Percentiles rank a stretch among this genome's conserved stretches.
Evolutionary conservation across 64 coral and sea anemone genomes (phyloP).

Genomic region (Hydrozoanthus tunicans): DNA sequence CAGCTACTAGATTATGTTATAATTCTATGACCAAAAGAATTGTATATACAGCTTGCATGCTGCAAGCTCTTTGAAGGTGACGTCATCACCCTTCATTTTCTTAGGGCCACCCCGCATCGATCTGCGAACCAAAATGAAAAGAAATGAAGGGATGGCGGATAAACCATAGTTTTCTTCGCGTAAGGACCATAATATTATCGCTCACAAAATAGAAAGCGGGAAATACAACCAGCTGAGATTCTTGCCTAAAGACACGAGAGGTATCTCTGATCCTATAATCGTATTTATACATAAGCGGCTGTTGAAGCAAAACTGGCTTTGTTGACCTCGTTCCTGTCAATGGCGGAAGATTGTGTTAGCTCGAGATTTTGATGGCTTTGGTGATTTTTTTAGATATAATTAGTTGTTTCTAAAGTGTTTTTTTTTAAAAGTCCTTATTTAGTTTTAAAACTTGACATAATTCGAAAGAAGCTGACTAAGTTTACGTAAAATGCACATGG

Average conservation of each 20-base stretch:
- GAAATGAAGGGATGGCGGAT: constrained; percentile 77
- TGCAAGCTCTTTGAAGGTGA: background rate
- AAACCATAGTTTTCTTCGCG: constrained; percentile 87
- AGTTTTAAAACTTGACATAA: too few species aligned
- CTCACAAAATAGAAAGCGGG: constrained; percentile 75
- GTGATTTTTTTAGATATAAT: background rate
- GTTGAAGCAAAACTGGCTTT: constrained; percentile 2
- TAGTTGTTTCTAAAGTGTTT: too few species aligned
- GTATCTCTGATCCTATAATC: constrained; percentile 10
- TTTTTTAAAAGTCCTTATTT: too few species aligned
- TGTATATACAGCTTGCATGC: too few species aligned
- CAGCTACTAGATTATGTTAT: too few species aligned
- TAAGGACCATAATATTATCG: constrained; percentile 93
- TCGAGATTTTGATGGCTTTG: background rate
- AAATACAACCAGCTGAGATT: constrained; percentile 92
- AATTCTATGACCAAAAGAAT: too few species aligned
- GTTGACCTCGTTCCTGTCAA: background rate
- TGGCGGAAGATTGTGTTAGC: background rate
- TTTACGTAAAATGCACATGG: too few species aligned
- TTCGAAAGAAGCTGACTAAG: too few species aligned
- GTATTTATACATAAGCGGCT: background rate
- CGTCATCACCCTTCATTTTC: constrained; percentile 16
- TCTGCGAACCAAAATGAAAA: constrained; percentile 40
- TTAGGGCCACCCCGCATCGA: constrained; percentile 13
- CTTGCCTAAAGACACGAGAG: constrained; percentile 13